Percentiles rank a stretch among this genome's conserved stretches.
phyloP scores from a whole-genome alignment of 2,888 invertebrate genomes.

The Drosophila engyochracea region DNA sequence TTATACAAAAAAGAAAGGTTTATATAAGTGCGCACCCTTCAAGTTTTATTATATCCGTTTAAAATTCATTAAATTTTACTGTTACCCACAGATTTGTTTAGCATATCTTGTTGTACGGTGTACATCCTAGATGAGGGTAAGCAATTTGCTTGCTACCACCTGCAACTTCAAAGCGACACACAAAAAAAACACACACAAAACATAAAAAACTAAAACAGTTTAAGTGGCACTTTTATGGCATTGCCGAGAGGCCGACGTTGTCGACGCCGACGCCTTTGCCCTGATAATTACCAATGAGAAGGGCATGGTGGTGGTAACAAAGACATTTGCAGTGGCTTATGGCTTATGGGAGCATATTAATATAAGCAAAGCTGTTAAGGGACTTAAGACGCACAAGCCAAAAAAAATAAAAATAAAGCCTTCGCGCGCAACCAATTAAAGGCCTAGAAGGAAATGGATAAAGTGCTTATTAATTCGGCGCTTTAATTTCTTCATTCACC shows the following conservation, averaged over 20 bases:
- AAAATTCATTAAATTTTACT: not conserved
- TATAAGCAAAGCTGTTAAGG: slow-evolving; percentile 43
- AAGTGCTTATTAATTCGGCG: slow-evolving; percentile 76
- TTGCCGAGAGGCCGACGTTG: slow-evolving; percentile 44
- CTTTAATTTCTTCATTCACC: slow-evolving; percentile 76
- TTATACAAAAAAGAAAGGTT: not conserved
- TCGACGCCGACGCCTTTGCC: slow-evolving; percentile 29
- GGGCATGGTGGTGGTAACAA: not conserved
- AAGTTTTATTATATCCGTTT: not conserved
- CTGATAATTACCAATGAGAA: slow-evolving; percentile 49
- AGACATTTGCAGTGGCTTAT: slow-evolving; percentile 56
- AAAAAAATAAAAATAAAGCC: slow-evolving; percentile 1
- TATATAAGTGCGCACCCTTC: not conserved
- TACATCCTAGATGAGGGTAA: slow-evolving; percentile 5
- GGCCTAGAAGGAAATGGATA: slow-evolving; percentile 48
- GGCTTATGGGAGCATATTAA: slow-evolving; percentile 58
- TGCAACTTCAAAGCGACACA: slow-evolving; percentile 56
- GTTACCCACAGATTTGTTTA: not conserved
- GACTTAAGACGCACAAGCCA: slow-evolving; percentile 24
- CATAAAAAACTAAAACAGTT: slow-evolving; percentile 72
- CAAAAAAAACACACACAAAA: not conserved
- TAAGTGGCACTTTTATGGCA: slow-evolving; percentile 80
- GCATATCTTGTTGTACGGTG: slow-evolving; percentile 29
- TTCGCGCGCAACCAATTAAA: slow-evolving; percentile 44
- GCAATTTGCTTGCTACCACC: slow-evolving; percentile 35